These are phyloP conservation scores for Nowickia ferox DNA, from an alignment of 2,888 invertebrate genomes.

Conservation along the genomic window DNA sequence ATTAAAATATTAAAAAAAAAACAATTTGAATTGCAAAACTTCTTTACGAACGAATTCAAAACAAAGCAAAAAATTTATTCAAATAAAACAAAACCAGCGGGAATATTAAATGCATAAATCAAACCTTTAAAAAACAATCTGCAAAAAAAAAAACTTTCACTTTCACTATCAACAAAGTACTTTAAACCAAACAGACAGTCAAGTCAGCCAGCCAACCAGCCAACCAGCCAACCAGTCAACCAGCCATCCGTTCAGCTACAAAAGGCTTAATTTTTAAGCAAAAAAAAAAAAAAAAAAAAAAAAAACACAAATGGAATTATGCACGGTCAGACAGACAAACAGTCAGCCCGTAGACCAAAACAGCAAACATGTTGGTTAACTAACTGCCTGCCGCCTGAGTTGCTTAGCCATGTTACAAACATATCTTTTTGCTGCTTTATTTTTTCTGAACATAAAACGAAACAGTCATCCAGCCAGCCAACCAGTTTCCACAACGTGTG, in stretches of 20 bases:
- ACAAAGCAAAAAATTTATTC: constrained; percentile 26
- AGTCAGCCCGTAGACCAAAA: constrained; percentile 28
- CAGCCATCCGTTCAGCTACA: constrained; percentile 28
- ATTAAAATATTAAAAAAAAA: constrained; percentile 33
- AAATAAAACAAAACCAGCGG: constrained; percentile 64
- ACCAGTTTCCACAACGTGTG: constrained; percentile 25
- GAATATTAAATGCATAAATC: constrained; percentile 62
- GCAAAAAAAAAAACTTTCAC: constrained; percentile 73
- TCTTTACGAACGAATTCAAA: constrained; percentile 32
- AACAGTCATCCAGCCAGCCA: constrained; percentile 34
- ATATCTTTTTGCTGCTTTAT: constrained; percentile 37
- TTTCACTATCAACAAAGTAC: constrained; percentile 72
- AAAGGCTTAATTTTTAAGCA: constrained; percentile 44
- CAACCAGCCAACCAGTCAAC: too few species aligned
- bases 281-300: background rate
- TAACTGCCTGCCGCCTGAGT: constrained; percentile 34
- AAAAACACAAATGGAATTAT: constrained; percentile 26
- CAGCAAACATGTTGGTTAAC: constrained; percentile 37
- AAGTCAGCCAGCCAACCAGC: constrained; percentile 38
- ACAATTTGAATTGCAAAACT: constrained; percentile 43
- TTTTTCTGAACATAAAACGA: constrained; percentile 40
- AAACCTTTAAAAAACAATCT: constrained; percentile 44
- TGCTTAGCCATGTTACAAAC: constrained; percentile 64
- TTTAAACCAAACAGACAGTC: constrained; percentile 49
- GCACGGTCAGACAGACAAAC: constrained; percentile 23